A percentile compares a stretch with the other conserved stretches of the same genome.
phyloP scores from a whole-genome alignment of 2,888 invertebrate genomes.

The Lutraria lutraria region DNA sequence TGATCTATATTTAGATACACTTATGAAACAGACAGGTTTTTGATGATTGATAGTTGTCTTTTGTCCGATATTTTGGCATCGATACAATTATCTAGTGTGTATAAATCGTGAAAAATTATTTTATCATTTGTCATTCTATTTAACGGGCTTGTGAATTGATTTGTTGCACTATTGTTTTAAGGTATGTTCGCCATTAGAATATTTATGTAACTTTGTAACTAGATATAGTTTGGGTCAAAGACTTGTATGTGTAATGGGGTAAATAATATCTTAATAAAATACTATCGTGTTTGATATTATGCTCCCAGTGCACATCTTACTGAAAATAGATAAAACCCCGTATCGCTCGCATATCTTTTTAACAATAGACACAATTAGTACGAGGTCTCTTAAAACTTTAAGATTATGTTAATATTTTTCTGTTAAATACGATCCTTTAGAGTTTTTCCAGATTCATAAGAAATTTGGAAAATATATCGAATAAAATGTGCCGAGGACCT shows the following conservation, averaged over 20 bases:
- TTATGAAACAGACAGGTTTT: slow-evolving; percentile 15
- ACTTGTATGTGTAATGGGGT: neutral
- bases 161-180: neutral
- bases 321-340: neutral
- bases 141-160: neutral
- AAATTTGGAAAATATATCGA: no score
- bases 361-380: neutral
- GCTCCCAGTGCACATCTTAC: no score
- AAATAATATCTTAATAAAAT: neutral
- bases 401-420: no score
- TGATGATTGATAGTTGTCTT: neutral
- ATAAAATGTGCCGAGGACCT: no score
- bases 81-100: neutral
- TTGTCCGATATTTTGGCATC: slow-evolving; percentile 5
- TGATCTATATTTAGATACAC: slow-evolving; percentile 21
- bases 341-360: neutral
- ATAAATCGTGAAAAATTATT: neutral
- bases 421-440: no score
- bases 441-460: no score
- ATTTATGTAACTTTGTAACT: neutral
- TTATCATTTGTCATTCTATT: neutral
- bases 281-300: neutral
- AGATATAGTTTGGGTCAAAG: neutral
- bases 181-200: neutral
- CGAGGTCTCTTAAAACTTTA: neutral